Conservation (phyloP, 2,113 vertebrate species). For the Anolis carolinensis region DNA sequence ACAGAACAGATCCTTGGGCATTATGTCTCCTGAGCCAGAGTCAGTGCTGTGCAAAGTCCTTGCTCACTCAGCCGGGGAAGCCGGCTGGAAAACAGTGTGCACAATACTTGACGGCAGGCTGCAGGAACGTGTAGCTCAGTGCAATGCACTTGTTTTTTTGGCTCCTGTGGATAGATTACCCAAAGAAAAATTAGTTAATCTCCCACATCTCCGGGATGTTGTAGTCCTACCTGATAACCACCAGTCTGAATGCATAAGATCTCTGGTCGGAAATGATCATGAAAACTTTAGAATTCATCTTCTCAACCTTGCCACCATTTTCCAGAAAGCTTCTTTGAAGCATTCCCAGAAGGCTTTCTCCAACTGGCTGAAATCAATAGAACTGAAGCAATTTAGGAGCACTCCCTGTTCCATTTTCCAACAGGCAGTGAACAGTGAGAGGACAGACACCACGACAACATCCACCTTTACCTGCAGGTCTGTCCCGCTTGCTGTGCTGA, state of each 20-base stretch:
- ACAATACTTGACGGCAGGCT: slow-evolving; percentile 14
- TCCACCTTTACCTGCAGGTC: slow-evolving; percentile 77
- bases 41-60: slow-evolving; percentile 78
- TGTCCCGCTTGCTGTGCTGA: slow-evolving; percentile 67
- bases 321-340: slow-evolving; percentile 79
- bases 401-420: slow-evolving; percentile 54
- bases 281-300: slow-evolving; percentile 73
- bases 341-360: slow-evolving; percentile 61
- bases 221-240: slow-evolving; percentile 74
- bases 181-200: slow-evolving; percentile 39
- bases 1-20: slow-evolving; percentile 66
- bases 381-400: slow-evolving; percentile 45
- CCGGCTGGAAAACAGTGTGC: slow-evolving; percentile 78
- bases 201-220: slow-evolving; percentile 67
- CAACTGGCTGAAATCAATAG: slow-evolving; percentile 76
- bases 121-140: slow-evolving; percentile 46
- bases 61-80: slow-evolving; percentile 72
- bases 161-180: slow-evolving; percentile 69
- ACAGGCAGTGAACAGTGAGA: slow-evolving; percentile 13
- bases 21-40: slow-evolving; percentile 74
- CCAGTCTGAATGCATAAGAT: slow-evolving; percentile 42
- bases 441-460: not conserved
- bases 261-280: slow-evolving; percentile 50
- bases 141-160: slow-evolving; percentile 76
- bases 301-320: slow-evolving; percentile 69